Evolutionary conservation across 2,888 invertebrate species (phyloP).

Genomic region (Diaprepes abbreviatus): DNA sequence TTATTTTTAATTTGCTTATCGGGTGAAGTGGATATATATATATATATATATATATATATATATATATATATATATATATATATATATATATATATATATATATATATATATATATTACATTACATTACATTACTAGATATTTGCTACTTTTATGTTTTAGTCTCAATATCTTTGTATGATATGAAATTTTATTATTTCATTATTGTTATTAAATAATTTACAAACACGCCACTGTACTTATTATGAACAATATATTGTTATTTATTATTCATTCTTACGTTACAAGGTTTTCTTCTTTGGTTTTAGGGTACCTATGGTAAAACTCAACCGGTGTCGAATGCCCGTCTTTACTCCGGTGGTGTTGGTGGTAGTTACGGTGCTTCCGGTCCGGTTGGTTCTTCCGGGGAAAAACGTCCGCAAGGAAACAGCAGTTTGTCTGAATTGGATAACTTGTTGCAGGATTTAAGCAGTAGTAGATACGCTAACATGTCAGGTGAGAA

Average conservation of each 20-base stretch:
- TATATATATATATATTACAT: too few species aligned
- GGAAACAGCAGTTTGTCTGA: slow-evolving; percentile 86
- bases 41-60: too few species aligned
- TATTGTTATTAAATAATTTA: too few species aligned
- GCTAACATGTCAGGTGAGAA: slow-evolving; percentile 63
- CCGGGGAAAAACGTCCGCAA: slow-evolving; percentile 52
- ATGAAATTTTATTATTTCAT: too few species aligned
- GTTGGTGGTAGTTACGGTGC: slow-evolving; percentile 44
- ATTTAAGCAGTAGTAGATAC: slow-evolving; percentile 86
- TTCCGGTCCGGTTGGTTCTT: slow-evolving; percentile 51
- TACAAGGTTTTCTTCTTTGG: slow-evolving; percentile 43
- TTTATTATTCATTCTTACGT: slow-evolving; percentile 14
- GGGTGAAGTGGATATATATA: too few species aligned
- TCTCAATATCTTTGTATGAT: too few species aligned
- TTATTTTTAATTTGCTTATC: too few species aligned
- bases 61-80: too few species aligned
- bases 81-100: too few species aligned
- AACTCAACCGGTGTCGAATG: slow-evolving; percentile 60
- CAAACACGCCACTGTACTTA: slow-evolving; percentile 8
- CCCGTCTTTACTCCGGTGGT: slow-evolving; percentile 49
- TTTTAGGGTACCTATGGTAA: slow-evolving; percentile 65
- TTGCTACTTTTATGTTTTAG: too few species aligned
- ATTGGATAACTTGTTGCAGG: slow-evolving; percentile 91
- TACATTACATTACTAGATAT: too few species aligned
- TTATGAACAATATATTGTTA: slow-evolving; percentile 12